Conservation (phyloP, 1,140 invertebrate species). For the Leptinotarsa undecemlineata region DNA sequence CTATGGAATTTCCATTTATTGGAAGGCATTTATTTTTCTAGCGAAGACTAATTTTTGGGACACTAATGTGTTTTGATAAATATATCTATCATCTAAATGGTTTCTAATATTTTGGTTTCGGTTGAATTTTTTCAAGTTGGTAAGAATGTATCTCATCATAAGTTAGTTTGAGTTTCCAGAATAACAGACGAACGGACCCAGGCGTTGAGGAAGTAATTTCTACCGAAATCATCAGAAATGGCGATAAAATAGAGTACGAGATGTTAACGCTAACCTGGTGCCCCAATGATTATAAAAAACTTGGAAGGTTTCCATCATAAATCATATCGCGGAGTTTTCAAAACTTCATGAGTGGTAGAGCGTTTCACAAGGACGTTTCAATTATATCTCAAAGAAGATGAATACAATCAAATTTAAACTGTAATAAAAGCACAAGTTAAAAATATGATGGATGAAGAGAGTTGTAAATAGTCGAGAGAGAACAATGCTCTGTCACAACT, state of each 20-base stretch:
- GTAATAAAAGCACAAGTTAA: conserved; percentile 31
- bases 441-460: conserved; percentile 35
- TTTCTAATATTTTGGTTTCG: too few relatives aligned
- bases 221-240: too few relatives aligned
- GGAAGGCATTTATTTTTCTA: too few relatives aligned
- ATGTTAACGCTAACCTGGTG: background rate
- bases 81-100: too few relatives aligned
- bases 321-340: conserved; percentile 26
- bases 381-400: conserved; percentile 39
- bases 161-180: too few relatives aligned
- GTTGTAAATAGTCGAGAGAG: conserved; percentile 23
- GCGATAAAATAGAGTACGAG: background rate
- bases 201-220: too few relatives aligned
- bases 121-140: too few relatives aligned
- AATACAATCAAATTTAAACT: conserved; percentile 34
- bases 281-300: conserved; percentile 18
- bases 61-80: too few relatives aligned
- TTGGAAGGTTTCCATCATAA: conserved; percentile 20
- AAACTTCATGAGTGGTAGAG: conserved; percentile 30
- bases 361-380: conserved; percentile 39
- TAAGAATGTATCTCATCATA: too few relatives aligned
- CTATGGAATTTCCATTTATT: too few relatives aligned
- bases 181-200: too few relatives aligned
- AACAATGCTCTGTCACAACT: conserved; percentile 17
- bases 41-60: too few relatives aligned